phyloP scores from a whole-genome alignment of 2,888 invertebrate species.

The Patella ulyssiponensis region DNA sequence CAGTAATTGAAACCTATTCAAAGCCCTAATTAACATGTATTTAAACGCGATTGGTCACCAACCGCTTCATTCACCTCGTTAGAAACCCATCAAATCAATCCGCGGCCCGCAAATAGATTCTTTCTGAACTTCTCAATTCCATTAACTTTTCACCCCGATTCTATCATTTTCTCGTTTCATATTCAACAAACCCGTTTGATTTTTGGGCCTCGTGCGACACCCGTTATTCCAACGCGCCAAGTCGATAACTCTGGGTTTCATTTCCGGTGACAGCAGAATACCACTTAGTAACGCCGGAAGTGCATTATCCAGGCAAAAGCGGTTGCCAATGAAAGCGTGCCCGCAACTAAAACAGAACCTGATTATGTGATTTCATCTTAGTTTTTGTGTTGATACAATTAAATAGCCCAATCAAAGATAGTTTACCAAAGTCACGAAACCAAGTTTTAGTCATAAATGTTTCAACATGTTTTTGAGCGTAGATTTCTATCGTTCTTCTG shows the following conservation, averaged over 20 bases:
- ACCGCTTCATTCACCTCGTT: conserved; percentile 4
- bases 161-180: background rate
- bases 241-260: conserved; percentile 22
- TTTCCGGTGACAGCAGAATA: conserved; percentile 30
- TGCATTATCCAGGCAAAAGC: conserved; percentile 30
- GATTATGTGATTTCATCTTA: background rate
- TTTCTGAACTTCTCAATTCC: background rate
- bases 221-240: background rate
- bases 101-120: background rate
- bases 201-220: background rate
- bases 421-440: background rate
- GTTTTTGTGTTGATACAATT: background rate
- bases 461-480: background rate
- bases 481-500: background rate
- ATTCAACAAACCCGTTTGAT: background rate
- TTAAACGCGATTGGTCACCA: conserved; percentile 5
- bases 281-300: conserved; percentile 30
- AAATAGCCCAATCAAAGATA: background rate
- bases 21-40: conserved; percentile 4
- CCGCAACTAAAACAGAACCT: background rate
- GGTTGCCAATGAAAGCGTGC: conserved; percentile 20
- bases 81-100: conserved; percentile 2
- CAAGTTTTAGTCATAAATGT: background rate
- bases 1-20: conserved; percentile 2
- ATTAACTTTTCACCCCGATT: conserved; percentile 1